Conservation (phyloP, 1,140 invertebrate species). For the Pogonomyrmex californicus region DNA sequence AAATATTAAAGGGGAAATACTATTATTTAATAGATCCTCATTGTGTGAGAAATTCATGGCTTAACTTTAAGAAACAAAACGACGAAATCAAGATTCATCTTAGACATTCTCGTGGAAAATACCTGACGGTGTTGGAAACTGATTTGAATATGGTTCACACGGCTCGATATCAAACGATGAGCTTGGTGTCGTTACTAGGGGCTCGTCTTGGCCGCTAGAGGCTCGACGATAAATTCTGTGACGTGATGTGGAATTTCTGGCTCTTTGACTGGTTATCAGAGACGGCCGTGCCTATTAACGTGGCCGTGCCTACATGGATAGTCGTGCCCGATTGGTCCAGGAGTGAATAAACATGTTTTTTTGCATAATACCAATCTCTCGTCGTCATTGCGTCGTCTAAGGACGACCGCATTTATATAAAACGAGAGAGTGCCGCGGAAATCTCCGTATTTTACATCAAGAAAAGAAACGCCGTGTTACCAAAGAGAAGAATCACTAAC, state of each 20-base stretch:
- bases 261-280: slow-evolving; percentile 8
- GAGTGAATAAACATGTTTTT: slow-evolving; percentile 79
- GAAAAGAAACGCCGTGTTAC: slow-evolving; percentile 19
- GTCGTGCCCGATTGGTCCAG: slow-evolving; percentile 65
- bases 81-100: not conserved
- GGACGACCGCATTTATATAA: slow-evolving; percentile 78
- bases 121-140: not conserved
- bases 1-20: not conserved
- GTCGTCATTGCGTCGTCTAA: slow-evolving; percentile 42
- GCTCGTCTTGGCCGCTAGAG: slow-evolving; percentile 41
- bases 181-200: not conserved
- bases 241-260: slow-evolving; percentile 34
- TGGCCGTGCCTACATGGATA: slow-evolving; percentile 71
- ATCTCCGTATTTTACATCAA: slow-evolving; percentile 47
- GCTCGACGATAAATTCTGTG: slow-evolving; percentile 42
- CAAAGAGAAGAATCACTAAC: not conserved
- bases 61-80: not conserved
- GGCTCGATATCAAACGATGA: not conserved
- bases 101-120: not conserved
- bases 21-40: not conserved
- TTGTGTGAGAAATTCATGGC: not conserved
- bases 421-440: slow-evolving; percentile 51
- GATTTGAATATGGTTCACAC: slow-evolving; percentile 36
- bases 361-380: slow-evolving; percentile 71
- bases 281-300: slow-evolving; percentile 15